Conservation (phyloP, 2,888 invertebrate species). For the Xiphydria camelus region DNA sequence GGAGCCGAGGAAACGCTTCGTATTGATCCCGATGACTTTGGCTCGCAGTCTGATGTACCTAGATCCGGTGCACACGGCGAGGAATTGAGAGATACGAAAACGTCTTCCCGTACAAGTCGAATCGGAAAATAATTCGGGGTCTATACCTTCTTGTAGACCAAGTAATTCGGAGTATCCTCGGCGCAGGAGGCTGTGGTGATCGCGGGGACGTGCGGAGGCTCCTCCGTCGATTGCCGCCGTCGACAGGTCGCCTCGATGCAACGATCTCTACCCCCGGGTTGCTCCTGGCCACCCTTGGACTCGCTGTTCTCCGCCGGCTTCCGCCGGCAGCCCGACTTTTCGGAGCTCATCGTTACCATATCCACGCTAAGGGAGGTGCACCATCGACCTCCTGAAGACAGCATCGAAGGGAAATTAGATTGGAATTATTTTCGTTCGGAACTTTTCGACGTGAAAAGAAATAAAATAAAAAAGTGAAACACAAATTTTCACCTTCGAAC, state of each 20-base stretch:
- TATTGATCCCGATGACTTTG: too few relatives aligned
- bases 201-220: constrained; percentile 24
- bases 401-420: too few relatives aligned
- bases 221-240: constrained; percentile 24
- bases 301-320: constrained; percentile 61
- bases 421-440: too few relatives aligned
- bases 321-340: constrained; percentile 66
- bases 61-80: too few relatives aligned
- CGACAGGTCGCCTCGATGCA: constrained; percentile 21
- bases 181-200: constrained; percentile 62
- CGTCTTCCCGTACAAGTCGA: too few relatives aligned
- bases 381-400: constrained; percentile 59
- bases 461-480: too few relatives aligned
- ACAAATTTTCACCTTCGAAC: too few relatives aligned
- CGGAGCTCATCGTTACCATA: constrained; percentile 71
- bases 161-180: constrained; percentile 85
- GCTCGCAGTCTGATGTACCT: too few relatives aligned
- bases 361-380: constrained; percentile 63
- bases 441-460: too few relatives aligned
- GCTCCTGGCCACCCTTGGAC: constrained; percentile 37
- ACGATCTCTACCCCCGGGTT: constrained; percentile 32
- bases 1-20: too few relatives aligned
- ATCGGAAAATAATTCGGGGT: too few relatives aligned
- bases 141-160: constrained; percentile 91
- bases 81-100: too few relatives aligned